Evolutionary conservation across 2,797 vertebrate genomes (phyloP), one percentile per base, ranked within the genome.

Genomic region (Rhinogobio ventralis): DNA sequence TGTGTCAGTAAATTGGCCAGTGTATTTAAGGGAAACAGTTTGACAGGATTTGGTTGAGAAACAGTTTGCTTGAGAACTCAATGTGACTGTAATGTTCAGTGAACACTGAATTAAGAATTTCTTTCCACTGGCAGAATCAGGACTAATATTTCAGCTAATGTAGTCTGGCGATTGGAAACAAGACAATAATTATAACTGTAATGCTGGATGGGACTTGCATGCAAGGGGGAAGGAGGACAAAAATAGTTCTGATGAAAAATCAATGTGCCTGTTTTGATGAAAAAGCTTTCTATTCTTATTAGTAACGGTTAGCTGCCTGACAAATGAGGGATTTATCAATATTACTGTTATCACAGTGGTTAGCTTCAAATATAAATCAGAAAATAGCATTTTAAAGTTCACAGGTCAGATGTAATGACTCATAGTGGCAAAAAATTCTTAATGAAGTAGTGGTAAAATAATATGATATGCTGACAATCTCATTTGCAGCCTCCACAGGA

Each of bases 231-330:
- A 13, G 19, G 66, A 72, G 30, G 57, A 76, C 28, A 51, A 62
- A 87, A 87, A 87, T 67, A 84, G 78, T 55, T 81, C 45, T 85
- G 39, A 49, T 84, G 69, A 74, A 71, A 87, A 68, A 84, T 77
- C 46, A 28, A 80, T 82, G 45, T 62, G 51, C 20, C 81, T 86
- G 77, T 73, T 84, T 81, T 72, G 60, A 62, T 33, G 49, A 84
- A 64, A 73, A 87, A 84, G 66, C 33, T n/a, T 86, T 84, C 19
- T 60, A 33, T 84, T 81, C 72, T 86, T 53, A 69, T 88, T 81
- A 88, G 84, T 71, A 66, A 67, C 28, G 84, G 72, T 66, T 82
- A 77, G 66, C 46, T 73, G 46, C 45, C 69, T 66, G 71, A 39
- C 20, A 83, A 85, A 86, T 76, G 20, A n/a, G 78, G 68, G 45